Evolutionary conservation across 2,113 vertebrate species (phyloP), one percentile per base, ranked within the genome.

Genomic region (Eudyptes chrysolophus): DNA sequence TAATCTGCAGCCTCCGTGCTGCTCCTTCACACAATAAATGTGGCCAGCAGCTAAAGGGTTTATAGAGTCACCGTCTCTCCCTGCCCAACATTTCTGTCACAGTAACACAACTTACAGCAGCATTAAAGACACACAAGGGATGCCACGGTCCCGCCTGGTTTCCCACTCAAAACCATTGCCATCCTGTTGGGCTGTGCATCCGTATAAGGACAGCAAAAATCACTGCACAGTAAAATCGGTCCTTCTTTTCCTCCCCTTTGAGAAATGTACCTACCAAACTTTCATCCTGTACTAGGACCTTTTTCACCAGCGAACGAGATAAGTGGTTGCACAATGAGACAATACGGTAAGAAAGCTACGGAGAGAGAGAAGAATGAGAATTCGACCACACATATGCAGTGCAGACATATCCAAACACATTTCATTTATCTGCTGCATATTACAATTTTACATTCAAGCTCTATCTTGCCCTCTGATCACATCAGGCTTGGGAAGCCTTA

Each of bases 251-350:
- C 18, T 20, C 52, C n/a, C 0, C 0, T 14, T 38, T 16, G 30
- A 81, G 75, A 26, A 69, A 12, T 19, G 26, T 69, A 98, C 99
- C 44, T 97, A 99, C 99, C 98, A 80, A 71, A 96, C 90, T 93
- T 5, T 97, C 96, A 6, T 98, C 97, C 15, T 97, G 86, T 62
- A 98, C 97, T 40, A 96, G 97, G 40, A 96, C 97, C 72, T 98
- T 99, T 95, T 97, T 99, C 98, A 99, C 98, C 97, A 99, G 85
- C 0, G 97, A 98, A n/a, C 99, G 98, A 6, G 99, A 99, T 22
- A 99, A 97, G 91, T 99, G 99, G 96, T 99, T 99, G 95, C 99
- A 99, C 77, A 99, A 84, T 7, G 99, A 98, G 51, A 99, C 99
- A 6, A 99, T 98, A 88, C 98, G 98, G 97, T 99, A 99, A 6